phyloP scores from a whole-genome alignment of 2,113 vertebrate genomes.

The Puffinus mauretanicus region DNA sequence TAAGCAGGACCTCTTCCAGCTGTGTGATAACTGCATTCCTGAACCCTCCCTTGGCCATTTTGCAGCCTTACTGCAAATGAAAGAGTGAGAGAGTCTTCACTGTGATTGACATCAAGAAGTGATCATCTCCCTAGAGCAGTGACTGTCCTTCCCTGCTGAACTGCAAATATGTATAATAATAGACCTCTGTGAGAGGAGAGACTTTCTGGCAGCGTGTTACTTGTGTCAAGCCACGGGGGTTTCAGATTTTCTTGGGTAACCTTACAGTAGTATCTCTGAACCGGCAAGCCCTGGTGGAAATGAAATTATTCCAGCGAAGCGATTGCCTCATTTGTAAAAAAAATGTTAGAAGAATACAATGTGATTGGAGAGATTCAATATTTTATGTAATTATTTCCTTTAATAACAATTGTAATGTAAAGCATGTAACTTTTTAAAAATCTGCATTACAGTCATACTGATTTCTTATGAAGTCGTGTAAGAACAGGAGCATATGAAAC shows the following conservation, averaged over 20 bases:
- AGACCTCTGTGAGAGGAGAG: not conserved
- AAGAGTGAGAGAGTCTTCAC: not conserved
- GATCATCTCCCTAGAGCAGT: not conserved
- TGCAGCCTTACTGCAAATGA: not conserved
- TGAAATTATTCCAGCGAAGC: not conserved
- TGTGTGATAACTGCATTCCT: not conserved
- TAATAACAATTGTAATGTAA: not conserved
- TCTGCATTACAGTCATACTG: not conserved
- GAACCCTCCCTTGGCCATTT: not conserved
- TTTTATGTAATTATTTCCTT: not conserved
- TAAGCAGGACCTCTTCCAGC: not conserved
- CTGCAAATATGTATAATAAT: not conserved
- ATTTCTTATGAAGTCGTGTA: not conserved
- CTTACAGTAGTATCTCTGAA: not conserved
- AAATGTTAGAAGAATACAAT: not conserved
- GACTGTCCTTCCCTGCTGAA: not conserved
- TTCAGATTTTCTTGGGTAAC: not conserved
- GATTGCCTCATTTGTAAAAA: not conserved
- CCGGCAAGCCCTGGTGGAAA: not conserved
- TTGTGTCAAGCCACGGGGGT: not conserved
- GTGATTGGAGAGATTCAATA: not conserved
- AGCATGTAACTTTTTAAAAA: not conserved
- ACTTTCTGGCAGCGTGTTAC: not conserved
- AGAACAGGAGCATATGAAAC: not conserved
- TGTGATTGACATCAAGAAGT: not conserved